Conservation (phyloP, 2,113 vertebrate species). For the Sceloporus tristichus region DNA sequence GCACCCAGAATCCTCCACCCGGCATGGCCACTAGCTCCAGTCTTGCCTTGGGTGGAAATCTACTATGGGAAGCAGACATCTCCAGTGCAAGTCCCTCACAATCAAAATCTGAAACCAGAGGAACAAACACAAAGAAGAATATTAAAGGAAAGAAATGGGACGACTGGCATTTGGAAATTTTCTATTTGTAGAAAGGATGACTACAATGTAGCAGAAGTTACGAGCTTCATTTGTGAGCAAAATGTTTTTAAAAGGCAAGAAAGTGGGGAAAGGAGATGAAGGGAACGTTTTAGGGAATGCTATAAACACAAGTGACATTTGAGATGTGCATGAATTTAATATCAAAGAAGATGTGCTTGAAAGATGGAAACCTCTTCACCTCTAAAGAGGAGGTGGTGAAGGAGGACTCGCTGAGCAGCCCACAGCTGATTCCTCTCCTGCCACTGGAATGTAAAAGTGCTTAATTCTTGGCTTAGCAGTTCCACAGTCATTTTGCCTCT, state of each 20-base stretch:
- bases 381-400: background rate
- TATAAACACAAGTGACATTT: slow-evolving; percentile 63
- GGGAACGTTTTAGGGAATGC: slow-evolving; percentile 18
- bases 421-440: slow-evolving; percentile 11
- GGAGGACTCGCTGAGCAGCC: slow-evolving; percentile 42
- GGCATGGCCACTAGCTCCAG: too few relatives aligned
- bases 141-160: background rate
- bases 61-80: background rate
- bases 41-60: too few relatives aligned
- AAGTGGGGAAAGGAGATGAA: background rate
- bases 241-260: slow-evolving; percentile 25
- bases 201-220: slow-evolving; percentile 36
- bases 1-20: too few relatives aligned
- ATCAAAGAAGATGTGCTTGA: slow-evolving; percentile 34
- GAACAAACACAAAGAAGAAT: background rate
- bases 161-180: background rate
- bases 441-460: slow-evolving; percentile 58
- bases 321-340: slow-evolving; percentile 46
- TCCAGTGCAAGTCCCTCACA: too few relatives aligned
- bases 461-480: slow-evolving; percentile 65
- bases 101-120: background rate
- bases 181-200: background rate
- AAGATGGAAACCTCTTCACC: slow-evolving; percentile 57
- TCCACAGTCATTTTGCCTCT: slow-evolving; percentile 5
- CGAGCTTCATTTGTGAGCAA: slow-evolving; percentile 23